A percentile compares a stretch with the other conserved stretches of the same genome.
These are phyloP conservation scores for Samia ricini DNA, from an alignment of 1,140 invertebrate species.

Conservation along the genomic window DNA sequence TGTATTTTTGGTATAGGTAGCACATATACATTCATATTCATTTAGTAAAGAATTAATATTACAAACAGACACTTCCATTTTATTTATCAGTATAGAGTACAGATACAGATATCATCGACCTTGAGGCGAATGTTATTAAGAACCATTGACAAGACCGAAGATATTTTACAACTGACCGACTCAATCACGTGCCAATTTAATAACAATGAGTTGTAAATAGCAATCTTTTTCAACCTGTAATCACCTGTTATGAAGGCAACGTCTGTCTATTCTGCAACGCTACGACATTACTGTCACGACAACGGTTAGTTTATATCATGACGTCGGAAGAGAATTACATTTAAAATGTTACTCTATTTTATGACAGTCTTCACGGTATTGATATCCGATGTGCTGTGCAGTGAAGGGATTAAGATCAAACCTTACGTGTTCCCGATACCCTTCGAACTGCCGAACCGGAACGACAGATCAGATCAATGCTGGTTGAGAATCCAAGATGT, in stretches of 20 bases:
- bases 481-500: constrained; percentile 62
- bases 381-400: constrained; percentile 26
- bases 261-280: constrained; percentile 38
- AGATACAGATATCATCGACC: not conserved
- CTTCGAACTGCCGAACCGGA: constrained; percentile 57
- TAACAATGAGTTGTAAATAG: constrained; percentile 43
- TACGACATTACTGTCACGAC: constrained; percentile 38
- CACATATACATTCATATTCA: too few relatives aligned
- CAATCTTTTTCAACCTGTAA: constrained; percentile 48
- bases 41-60: too few relatives aligned
- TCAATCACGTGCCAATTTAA: not conserved
- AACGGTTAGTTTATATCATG: constrained; percentile 62
- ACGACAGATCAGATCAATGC: constrained; percentile 64
- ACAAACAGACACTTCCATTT: too few relatives aligned
- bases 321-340: constrained; percentile 48
- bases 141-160: not conserved
- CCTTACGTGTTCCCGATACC: constrained; percentile 56
- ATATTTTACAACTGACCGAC: not conserved
- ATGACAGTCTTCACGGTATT: constrained; percentile 34
- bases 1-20: too few relatives aligned
- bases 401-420: constrained; percentile 28
- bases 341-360: constrained; percentile 64
- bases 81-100: too few relatives aligned
- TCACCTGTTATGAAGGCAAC: constrained; percentile 47
- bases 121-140: not conserved